Evolutionary conservation across 1,140 invertebrate species (phyloP).

Genomic region (Scaptomyza graminum): DNA sequence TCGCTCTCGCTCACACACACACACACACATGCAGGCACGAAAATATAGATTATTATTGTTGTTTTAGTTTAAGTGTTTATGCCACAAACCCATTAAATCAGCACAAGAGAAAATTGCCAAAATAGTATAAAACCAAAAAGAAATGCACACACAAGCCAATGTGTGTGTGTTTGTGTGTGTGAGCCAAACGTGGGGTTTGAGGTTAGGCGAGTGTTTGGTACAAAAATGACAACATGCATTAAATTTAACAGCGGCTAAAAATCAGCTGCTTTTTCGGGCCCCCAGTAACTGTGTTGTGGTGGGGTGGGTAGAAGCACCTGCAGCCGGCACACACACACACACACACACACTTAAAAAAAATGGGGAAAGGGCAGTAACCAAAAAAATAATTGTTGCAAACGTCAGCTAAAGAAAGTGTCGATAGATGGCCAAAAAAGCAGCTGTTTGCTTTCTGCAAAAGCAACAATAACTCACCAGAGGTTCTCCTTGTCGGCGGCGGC

Average conservation of each 20-base stretch:
- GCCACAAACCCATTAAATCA: constrained; percentile 45
- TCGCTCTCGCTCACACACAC: constrained; percentile 8
- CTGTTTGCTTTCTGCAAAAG: constrained; percentile 16
- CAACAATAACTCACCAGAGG: constrained; percentile 68
- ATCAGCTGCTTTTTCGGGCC: constrained; percentile 59
- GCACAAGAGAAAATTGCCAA: constrained; percentile 38
- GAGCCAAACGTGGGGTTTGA: constrained; percentile 44
- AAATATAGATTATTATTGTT: constrained; percentile 9
- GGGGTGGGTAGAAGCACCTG: constrained; percentile 12
- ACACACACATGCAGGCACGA: no score
- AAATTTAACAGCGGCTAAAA: constrained; percentile 37
- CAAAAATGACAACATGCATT: constrained; percentile 53
- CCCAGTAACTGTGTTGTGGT: not conserved
- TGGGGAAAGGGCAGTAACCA: constrained; percentile 9
- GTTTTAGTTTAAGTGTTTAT: constrained; percentile 35
- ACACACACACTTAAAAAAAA: constrained; percentile 1
- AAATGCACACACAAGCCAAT: not conserved
- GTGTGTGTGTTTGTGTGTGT: constrained; percentile 24
- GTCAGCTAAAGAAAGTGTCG: constrained; percentile 73
- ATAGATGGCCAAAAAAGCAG: constrained; percentile 29
- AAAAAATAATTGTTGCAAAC: constrained; percentile 56
- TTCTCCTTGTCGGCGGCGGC: constrained; percentile 77
- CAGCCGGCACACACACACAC: constrained; percentile 26
- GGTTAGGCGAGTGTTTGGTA: constrained; percentile 27
- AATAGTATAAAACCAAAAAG: not conserved